phyloP scores from a whole-genome alignment of 2,797 vertebrate genomes.

The Choloepus didactylus region DNA sequence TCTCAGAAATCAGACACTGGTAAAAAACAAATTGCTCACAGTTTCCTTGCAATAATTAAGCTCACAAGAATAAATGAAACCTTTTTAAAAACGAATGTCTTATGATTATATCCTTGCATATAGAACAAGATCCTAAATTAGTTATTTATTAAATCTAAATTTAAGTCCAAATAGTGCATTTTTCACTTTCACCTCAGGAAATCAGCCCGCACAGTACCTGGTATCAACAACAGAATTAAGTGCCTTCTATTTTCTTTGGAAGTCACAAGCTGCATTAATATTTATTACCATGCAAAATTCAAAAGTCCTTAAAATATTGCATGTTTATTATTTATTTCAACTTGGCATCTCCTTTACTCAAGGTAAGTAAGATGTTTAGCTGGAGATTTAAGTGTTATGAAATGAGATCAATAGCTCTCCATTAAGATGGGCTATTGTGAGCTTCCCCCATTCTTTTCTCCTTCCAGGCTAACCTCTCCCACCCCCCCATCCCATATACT shows the following conservation, averaged over 20 bases:
- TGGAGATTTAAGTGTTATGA: constrained; percentile 86
- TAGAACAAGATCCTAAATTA: constrained; percentile 98
- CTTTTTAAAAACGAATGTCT: constrained; percentile 97
- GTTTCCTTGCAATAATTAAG: constrained; percentile 99
- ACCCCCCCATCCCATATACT: neutral
- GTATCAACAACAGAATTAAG: constrained; percentile 89
- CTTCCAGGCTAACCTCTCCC: neutral
- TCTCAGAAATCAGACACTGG: constrained; percentile 99
- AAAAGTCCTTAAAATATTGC: constrained; percentile 81
- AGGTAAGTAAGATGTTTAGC: constrained; percentile 85
- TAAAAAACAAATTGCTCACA: constrained; percentile 99
- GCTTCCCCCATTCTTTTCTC: neutral
- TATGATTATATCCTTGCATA: constrained; percentile 98
- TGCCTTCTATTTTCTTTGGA: constrained; percentile 89
- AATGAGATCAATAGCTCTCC: constrained; percentile 82
- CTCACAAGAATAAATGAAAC: constrained; percentile 99
- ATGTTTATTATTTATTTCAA: constrained; percentile 82
- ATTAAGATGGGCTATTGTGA: constrained; percentile 78
- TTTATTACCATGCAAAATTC: constrained; percentile 87
- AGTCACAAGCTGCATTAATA: constrained; percentile 88
- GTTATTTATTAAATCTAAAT: constrained; percentile 99
- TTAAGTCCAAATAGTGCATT: constrained; percentile 95
- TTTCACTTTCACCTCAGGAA: constrained; percentile 97
- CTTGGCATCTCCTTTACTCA: constrained; percentile 81
- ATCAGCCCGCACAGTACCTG: constrained; percentile 94